Conservation (phyloP, 2,888 invertebrate species). For the Trimorus sp. region DNA sequence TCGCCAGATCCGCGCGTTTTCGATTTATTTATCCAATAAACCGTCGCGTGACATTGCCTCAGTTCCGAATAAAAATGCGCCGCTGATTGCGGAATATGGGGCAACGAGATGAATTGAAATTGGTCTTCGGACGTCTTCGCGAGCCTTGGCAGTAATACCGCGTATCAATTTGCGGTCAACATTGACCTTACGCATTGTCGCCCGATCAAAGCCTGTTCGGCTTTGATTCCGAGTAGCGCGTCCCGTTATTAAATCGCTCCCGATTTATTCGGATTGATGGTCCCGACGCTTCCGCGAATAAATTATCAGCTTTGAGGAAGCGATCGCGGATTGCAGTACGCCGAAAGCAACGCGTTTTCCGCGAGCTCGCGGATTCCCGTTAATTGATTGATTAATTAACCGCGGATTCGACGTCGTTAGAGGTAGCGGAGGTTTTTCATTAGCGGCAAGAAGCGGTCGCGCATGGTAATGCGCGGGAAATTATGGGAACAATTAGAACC, state of each 20-base stretch:
- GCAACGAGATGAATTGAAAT: conserved; percentile 47
- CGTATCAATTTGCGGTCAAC: conserved; percentile 56
- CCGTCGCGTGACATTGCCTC: not conserved
- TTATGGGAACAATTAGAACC: no score
- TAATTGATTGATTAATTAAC: no score
- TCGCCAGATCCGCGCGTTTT: no score
- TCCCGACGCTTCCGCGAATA: conserved; percentile 28
- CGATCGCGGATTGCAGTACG: not conserved
- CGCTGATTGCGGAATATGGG: conserved; percentile 39
- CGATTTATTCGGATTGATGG: conserved; percentile 41
- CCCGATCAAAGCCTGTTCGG: conserved; percentile 18
- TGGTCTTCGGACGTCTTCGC: conserved; percentile 44
- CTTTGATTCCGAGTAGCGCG: conserved; percentile 27
- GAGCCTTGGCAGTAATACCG: conserved; percentile 54
- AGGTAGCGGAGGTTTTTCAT: no score
- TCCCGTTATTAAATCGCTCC: conserved; percentile 38
- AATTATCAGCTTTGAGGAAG: conserved; percentile 21
- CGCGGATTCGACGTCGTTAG: no score
- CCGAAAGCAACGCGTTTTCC: no score
- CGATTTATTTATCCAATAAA: no score
- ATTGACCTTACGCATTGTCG: conserved; percentile 57
- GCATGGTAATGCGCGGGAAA: no score
- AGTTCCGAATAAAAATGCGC: not conserved
- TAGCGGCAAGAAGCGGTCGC: no score
- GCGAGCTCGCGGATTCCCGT: no score